phyloP scores from a whole-genome alignment of 1,140 invertebrate species.

The Lasioglossum albipes region DNA sequence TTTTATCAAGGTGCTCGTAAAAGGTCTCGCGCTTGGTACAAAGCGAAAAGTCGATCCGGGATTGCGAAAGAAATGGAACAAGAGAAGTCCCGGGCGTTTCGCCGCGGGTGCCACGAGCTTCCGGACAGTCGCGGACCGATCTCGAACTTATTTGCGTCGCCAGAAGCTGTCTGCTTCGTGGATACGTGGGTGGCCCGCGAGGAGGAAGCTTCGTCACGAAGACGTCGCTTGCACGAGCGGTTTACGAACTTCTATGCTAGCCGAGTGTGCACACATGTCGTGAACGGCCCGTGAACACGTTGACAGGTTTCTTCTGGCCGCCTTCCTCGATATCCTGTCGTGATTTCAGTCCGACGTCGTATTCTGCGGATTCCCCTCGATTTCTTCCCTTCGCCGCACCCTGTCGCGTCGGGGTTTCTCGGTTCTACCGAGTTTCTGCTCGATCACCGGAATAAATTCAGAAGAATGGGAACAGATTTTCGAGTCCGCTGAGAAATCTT shows the following conservation, averaged over 20 bases:
- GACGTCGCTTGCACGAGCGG: neutral
- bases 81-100: neutral
- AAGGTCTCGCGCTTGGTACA: constrained; percentile 13
- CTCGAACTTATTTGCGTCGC: constrained; percentile 23
- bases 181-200: neutral
- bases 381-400: neutral
- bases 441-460: neutral
- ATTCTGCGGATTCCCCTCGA: neutral
- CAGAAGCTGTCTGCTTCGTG: neutral
- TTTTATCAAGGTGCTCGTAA: constrained; percentile 35
- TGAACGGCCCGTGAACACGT: neutral
- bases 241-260: neutral
- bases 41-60: constrained; percentile 10
- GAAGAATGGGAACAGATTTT: neutral
- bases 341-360: neutral
- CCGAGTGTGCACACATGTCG: neutral
- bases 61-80: constrained; percentile 20
- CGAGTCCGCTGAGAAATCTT: neutral
- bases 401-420: neutral
- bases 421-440: neutral
- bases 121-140: neutral
- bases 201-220: neutral
- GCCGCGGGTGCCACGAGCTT: neutral
- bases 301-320: neutral
- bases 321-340: neutral